These are phyloP conservation scores for Halcyon smyrnensis DNA, from an alignment of 2,797 vertebrate species.

Conservation along the genomic window DNA sequence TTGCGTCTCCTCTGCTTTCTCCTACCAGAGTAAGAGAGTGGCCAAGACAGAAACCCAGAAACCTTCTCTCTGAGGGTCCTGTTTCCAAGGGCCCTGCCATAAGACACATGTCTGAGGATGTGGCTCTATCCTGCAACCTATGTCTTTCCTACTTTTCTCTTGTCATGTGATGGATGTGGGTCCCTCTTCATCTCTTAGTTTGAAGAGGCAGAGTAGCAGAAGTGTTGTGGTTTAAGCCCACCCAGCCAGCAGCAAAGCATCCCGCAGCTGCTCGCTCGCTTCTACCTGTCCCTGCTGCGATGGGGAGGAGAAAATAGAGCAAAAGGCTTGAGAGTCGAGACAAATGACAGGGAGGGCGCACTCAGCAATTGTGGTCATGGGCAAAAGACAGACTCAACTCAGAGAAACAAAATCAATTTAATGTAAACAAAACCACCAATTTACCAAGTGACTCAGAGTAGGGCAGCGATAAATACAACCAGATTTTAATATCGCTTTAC, in stretches of 20 bases:
- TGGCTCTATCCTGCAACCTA: neutral
- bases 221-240: neutral
- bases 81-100: neutral
- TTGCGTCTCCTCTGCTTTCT: neutral
- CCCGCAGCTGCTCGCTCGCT: neutral
- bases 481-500: neutral
- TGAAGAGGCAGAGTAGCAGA: neutral
- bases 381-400: neutral
- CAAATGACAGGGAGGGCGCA: too few relatives aligned
- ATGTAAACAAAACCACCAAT: neutral
- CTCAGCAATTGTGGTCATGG: neutral
- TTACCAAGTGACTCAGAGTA: neutral
- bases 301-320: neutral
- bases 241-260: neutral
- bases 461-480: neutral
- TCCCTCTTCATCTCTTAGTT: neutral
- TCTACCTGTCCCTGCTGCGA: neutral
- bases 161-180: accelerated
- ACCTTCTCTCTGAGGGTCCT: too few relatives aligned
- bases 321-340: neutral
- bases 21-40: neutral
- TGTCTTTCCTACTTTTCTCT: neutral
- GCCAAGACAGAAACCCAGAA: neutral
- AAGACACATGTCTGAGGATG: accelerated
- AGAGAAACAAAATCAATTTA: neutral